A percentile compares a stretch with the other conserved stretches of the same genome.
Conservation (phyloP, 1,140 invertebrate genomes). For the Euglossa dilemma region DNA sequence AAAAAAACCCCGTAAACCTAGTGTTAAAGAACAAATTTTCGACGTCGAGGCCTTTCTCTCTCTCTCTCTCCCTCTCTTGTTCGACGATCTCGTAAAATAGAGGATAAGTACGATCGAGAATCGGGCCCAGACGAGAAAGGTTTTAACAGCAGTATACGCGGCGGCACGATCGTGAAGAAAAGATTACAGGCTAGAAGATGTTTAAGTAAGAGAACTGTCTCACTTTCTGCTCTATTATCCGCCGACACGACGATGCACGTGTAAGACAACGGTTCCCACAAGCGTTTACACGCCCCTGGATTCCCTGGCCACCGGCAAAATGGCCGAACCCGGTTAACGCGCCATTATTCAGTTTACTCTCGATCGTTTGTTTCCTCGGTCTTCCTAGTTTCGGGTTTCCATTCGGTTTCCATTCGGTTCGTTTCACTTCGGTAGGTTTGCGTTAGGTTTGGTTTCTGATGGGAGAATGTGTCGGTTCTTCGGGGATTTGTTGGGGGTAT, state of each 20-base stretch:
- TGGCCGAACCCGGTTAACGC: background rate
- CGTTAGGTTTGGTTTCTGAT: too few species aligned
- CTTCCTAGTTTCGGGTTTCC: too few species aligned
- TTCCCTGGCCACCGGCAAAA: constrained; percentile 27
- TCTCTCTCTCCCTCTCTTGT: background rate
- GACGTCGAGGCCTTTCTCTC: too few species aligned
- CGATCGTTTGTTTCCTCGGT: background rate
- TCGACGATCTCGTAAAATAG: background rate
- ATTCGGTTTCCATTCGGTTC: too few species aligned
- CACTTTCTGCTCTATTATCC: constrained; percentile 63
- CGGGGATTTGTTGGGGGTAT: too few species aligned
- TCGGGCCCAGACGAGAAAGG: background rate
- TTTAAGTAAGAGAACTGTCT: constrained; percentile 50
- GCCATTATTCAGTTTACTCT: too few species aligned
- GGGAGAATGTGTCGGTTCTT: too few species aligned
- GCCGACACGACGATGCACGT: constrained; percentile 44
- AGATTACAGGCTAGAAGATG: constrained; percentile 41
- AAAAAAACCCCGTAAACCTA: too few species aligned
- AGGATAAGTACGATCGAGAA: background rate
- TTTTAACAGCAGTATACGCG: background rate
- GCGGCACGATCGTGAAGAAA: constrained; percentile 14
- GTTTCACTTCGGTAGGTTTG: too few species aligned
- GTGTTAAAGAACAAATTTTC: too few species aligned
- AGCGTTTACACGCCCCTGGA: constrained; percentile 41
- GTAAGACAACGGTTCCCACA: constrained; percentile 50